Percentiles rank a stretch among this genome's conserved stretches.
Evolutionary conservation across 1,140 invertebrate species (phyloP).

Genomic region (Phocides pigmalion): DNA sequence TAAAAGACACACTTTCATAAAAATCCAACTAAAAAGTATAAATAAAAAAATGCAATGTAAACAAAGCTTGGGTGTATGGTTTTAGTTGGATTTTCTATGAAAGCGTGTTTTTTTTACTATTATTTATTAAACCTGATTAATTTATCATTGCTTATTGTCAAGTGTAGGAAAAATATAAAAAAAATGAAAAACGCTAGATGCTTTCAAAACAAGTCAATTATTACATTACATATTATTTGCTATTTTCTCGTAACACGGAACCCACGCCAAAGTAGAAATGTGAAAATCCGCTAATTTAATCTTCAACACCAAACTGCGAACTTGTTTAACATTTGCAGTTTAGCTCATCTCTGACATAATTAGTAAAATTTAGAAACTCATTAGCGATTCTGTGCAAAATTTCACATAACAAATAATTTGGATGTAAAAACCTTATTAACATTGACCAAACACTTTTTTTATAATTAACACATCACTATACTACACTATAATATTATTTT

Average conservation of each 20-base stretch:
- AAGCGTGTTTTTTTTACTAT: too few relatives aligned
- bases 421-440: constrained; percentile 9
- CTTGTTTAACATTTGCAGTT: constrained; percentile 9
- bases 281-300: constrained; percentile 7
- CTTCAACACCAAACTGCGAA: constrained; percentile 4
- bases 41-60: too few relatives aligned
- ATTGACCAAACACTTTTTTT: neutral
- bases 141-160: too few relatives aligned
- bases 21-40: too few relatives aligned
- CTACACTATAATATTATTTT: neutral
- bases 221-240: neutral
- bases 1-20: too few relatives aligned
- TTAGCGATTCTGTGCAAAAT: constrained; percentile 2
- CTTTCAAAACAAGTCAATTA: neutral
- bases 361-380: constrained; percentile 4
- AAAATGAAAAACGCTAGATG: neutral
- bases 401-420: neutral
- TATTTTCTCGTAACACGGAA: constrained; percentile 11
- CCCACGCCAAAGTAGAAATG: constrained; percentile 9
- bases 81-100: too few relatives aligned
- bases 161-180: neutral
- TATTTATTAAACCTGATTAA: too few relatives aligned
- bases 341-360: constrained; percentile 8
- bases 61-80: too few relatives aligned
- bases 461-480: constrained; percentile 4